Evolutionary conservation across 2,113 vertebrate genomes (phyloP).

Genomic region (Aleadryas rufinucha): DNA sequence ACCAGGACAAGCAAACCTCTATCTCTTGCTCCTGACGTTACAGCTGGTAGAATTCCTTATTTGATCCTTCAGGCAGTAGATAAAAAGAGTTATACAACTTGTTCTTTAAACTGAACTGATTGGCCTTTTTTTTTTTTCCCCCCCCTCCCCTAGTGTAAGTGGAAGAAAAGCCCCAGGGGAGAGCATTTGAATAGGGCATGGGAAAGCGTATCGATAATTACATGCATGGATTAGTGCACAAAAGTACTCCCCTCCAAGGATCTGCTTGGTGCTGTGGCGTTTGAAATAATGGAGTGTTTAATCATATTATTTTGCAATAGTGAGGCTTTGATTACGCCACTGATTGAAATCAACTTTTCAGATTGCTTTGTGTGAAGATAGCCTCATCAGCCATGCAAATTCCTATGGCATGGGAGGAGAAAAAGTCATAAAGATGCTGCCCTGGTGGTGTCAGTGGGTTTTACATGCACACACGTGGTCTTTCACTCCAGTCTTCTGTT

Average conservation of each 20-base stretch:
- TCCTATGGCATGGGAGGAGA: neutral
- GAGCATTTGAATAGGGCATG: constrained; percentile 25
- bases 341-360: constrained; percentile 45
- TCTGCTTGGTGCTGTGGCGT: neutral
- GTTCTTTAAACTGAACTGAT: constrained; percentile 44
- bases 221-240: constrained; percentile 25
- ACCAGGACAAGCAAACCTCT: neutral
- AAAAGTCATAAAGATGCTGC: neutral
- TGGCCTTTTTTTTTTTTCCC: neutral
- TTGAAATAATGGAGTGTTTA: constrained; percentile 42
- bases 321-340: constrained; percentile 27
- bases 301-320: constrained; percentile 54
- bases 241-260: constrained; percentile 26
- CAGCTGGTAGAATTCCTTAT: neutral
- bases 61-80: constrained; percentile 18
- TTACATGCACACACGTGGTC: neutral
- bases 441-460: neutral
- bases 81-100: constrained; percentile 34
- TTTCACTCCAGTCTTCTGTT: neutral
- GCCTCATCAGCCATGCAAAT: neutral
- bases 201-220: constrained; percentile 48
- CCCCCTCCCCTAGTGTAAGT: neutral
- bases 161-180: constrained; percentile 42
- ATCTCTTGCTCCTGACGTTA: neutral
- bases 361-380: neutral